Conservation (phyloP, 2,113 vertebrate genomes). For the Ailurus styani region DNA sequence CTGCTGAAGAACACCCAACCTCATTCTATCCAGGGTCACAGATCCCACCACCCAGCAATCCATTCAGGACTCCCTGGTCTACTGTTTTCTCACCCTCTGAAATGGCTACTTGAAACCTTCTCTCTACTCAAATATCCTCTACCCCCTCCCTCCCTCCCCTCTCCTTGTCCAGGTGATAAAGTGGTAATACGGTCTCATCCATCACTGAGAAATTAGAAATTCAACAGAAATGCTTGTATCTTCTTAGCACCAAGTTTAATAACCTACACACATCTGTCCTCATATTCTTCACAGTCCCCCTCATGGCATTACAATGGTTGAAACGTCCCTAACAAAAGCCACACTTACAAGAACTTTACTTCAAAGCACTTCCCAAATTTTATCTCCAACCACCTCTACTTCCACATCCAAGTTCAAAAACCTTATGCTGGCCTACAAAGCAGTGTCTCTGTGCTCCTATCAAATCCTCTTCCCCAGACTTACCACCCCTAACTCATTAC, state of each 20-base stretch:
- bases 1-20: neutral
- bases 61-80: neutral
- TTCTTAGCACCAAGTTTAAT: neutral
- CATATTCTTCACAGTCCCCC: neutral
- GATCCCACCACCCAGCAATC: neutral
- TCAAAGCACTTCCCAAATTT: neutral
- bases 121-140: neutral
- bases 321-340: neutral
- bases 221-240: neutral
- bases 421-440: neutral
- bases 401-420: neutral
- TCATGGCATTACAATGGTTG: neutral
- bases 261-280: neutral
- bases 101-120: neutral
- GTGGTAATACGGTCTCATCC: neutral
- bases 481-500: neutral
- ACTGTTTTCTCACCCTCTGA: neutral
- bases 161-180: neutral
- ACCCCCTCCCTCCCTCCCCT: neutral
- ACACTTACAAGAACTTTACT: neutral
- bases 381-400: neutral
- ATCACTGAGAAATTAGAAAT: neutral
- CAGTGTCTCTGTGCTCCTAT: neutral
- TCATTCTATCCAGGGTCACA: neutral
- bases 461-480: neutral